Conservation (phyloP, 2,113 vertebrate species). For the Mixornis gularis region DNA sequence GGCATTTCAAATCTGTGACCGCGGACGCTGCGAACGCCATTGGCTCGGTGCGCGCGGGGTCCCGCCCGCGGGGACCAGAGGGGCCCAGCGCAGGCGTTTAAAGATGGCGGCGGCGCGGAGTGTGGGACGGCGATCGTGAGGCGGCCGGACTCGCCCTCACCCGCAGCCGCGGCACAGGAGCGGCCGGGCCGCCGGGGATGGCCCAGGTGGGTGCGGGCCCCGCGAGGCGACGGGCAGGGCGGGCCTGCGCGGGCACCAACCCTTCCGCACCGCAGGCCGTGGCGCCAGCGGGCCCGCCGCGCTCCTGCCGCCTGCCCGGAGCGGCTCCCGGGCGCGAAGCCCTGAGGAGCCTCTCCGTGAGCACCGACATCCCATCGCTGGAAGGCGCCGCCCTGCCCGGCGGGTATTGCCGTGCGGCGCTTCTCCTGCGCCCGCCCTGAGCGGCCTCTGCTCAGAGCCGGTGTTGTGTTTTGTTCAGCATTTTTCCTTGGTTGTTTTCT, state of each 20-base stretch:
- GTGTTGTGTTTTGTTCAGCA: background rate
- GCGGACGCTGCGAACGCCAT: background rate
- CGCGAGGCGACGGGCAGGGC: background rate
- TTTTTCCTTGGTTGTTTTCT: too few relatives aligned
- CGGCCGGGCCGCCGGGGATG: background rate
- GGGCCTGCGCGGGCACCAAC: background rate
- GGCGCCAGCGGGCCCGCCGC: background rate
- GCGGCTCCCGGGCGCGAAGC: background rate
- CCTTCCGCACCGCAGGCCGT: background rate
- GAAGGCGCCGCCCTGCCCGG: background rate
- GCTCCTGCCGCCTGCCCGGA: background rate
- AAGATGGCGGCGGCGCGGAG: slow-evolving; percentile 31
- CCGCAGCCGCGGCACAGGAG: background rate
- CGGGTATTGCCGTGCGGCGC: background rate
- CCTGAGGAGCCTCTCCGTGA: background rate
- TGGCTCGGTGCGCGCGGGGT: background rate
- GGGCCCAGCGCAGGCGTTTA: slow-evolving; percentile 23
- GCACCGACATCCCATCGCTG: background rate
- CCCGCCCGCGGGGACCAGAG: background rate
- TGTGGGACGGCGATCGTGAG: background rate
- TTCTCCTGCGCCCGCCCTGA: background rate
- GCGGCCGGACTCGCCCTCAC: background rate
- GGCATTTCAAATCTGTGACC: background rate
- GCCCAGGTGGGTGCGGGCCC: slow-evolving; percentile 50
- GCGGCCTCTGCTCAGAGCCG: background rate